Conservation (phyloP, 2,888 invertebrate species). For the Cetonia aurata region DNA sequence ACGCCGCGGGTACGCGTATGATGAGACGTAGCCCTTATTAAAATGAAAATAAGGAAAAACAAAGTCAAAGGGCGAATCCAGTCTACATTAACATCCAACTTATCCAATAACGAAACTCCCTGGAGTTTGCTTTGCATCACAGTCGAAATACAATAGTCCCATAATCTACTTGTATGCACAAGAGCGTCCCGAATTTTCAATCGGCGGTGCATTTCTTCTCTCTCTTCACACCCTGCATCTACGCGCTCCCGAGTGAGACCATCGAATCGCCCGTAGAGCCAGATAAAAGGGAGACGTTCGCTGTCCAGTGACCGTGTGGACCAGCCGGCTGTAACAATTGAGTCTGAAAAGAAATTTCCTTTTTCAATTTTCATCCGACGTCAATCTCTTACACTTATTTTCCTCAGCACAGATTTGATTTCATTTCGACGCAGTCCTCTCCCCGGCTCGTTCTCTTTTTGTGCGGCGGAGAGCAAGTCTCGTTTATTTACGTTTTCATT, state of each 20-base stretch:
- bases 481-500: conserved; percentile 64
- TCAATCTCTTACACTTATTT: conserved; percentile 68
- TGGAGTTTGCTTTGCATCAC: conserved; percentile 60
- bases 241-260: neutral
- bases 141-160: conserved; percentile 59
- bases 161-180: conserved; percentile 60
- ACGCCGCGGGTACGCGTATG: neutral
- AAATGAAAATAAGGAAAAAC: conserved; percentile 37
- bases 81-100: conserved; percentile 58
- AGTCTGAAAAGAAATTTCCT: conserved; percentile 69
- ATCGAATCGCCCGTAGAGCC: conserved; percentile 21
- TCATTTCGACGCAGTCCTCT: conserved; percentile 57
- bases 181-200: conserved; percentile 41
- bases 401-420: conserved; percentile 67
- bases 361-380: conserved; percentile 68
- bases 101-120: conserved; percentile 60
- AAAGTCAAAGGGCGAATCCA: conserved; percentile 47
- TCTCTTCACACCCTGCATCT: neutral
- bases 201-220: conserved; percentile 15
- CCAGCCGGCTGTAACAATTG: conserved; percentile 66
- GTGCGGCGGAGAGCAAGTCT: conserved; percentile 39
- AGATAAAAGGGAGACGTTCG: conserved; percentile 40
- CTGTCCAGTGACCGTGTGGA: conserved; percentile 61
- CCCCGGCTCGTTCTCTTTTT: conserved; percentile 57
- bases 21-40: conserved; percentile 14